Conservation (phyloP, 2,113 vertebrate genomes). For the Clarias gariepinus region DNA sequence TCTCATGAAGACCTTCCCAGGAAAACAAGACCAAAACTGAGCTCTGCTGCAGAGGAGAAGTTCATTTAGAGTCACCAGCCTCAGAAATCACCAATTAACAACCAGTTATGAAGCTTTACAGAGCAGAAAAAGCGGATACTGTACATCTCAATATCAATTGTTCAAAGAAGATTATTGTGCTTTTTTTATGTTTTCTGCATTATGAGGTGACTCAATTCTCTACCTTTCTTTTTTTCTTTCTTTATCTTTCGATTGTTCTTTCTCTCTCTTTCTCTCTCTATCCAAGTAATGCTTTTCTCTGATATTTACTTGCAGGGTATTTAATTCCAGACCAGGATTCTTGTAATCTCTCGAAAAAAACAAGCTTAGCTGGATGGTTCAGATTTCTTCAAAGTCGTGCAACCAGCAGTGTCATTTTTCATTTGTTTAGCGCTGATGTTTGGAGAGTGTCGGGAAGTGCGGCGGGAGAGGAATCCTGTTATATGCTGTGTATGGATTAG, state of each 20-base stretch:
- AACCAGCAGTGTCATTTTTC: constrained; percentile 33
- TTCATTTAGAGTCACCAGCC: too few species aligned
- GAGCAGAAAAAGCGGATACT: too few species aligned
- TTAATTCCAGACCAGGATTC: constrained; percentile 42
- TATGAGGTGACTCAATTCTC: neutral
- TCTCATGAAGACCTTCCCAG: too few species aligned
- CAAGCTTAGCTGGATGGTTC: constrained; percentile 32
- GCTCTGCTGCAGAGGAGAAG: too few species aligned
- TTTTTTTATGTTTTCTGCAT: neutral
- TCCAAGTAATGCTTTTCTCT: neutral
- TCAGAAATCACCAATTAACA: too few species aligned
- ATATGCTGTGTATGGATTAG: neutral
- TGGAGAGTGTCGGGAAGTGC: neutral
- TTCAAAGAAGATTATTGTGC: too few species aligned
- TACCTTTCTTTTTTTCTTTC: neutral
- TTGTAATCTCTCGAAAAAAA: constrained; percentile 52
- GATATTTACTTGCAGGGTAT: constrained; percentile 13
- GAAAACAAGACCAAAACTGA: too few species aligned
- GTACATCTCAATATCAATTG: too few species aligned
- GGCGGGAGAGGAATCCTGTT: constrained; percentile 4
- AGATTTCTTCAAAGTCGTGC: constrained; percentile 9
- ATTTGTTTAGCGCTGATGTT: constrained; percentile 8
- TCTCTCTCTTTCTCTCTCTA: neutral
- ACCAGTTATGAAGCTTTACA: too few species aligned
- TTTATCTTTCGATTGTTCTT: neutral